Evolutionary conservation across 2,113 vertebrate genomes (phyloP), one percentile per base, ranked within the genome.

Genomic region (Charina bottae): DNA sequence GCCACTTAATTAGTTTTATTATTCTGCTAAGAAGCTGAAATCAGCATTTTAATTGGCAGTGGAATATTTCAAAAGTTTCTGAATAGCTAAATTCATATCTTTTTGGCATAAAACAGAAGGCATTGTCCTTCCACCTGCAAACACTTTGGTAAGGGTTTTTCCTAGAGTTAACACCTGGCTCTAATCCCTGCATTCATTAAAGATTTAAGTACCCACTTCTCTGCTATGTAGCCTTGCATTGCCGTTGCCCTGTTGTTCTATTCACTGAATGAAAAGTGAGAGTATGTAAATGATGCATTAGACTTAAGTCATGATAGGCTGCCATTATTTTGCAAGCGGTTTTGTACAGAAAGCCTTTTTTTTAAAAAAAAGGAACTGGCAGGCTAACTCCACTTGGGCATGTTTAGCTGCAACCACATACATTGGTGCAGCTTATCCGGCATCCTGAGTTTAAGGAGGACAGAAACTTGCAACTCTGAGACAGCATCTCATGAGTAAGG

Each of bases 1-100:
- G 60, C 55, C 56, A 88, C 92, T 95, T 93, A 93, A 95, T 96
- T 94, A 90, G 49, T 37, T 89, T 64, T 92, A 49, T 92, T 92
- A 33, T 91, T 85, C 6, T 42, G 56, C 26, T 72, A 95, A 87
- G 84, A 93, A n/a, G 90, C 90, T 95, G 91, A 94, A 85, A 84
- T 94, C 88, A 6, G 88, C 46, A 3, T 85, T 95, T 62, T 90
- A 84, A 91, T 1, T 91, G 90, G 84, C 46, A 92, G 91, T 42
- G 84, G 88, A 93, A 53, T 86, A 11, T 89, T 93, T 87, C 72
- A 93, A 89, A 92, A 78, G 15, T 93, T 92, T 91, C 26, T 54
- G 46, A 55, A 49, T 62, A 93, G 49, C 33, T 92, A 24, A 90
- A 88, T 83, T 78, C 92, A 42, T 91, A 0, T 68, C 56, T 95